A percentile compares a stretch with the other conserved stretches of the same genome.
Conservation (phyloP, 1,140 invertebrate genomes). For the Plutomurus gul region DNA sequence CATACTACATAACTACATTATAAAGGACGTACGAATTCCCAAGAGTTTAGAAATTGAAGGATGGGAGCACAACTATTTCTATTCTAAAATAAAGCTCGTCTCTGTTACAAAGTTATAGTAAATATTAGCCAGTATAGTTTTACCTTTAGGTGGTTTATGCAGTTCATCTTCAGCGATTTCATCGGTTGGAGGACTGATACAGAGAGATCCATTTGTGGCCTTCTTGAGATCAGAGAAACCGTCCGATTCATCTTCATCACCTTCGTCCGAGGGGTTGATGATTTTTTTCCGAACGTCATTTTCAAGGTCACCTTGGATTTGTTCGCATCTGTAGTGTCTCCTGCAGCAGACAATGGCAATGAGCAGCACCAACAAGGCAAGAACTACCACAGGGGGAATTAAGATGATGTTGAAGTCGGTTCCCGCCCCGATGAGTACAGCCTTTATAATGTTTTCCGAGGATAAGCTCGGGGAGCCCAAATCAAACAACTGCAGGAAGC, state of each 20-base stretch:
- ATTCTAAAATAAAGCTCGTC: background rate
- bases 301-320: constrained; percentile 84
- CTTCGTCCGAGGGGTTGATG: constrained; percentile 96
- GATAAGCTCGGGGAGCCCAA: constrained; percentile 72
- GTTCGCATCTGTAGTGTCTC: constrained; percentile 72
- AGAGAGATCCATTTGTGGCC: constrained; percentile 66
- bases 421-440: constrained; percentile 71
- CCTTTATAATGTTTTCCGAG: constrained; percentile 65
- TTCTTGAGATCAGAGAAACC: constrained; percentile 85
- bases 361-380: constrained; percentile 76
- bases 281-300: constrained; percentile 97
- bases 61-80: background rate
- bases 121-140: background rate
- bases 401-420: constrained; percentile 83
- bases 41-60: no score
- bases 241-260: constrained; percentile 88
- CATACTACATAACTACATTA: no score
- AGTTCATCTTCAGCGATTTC: constrained; percentile 57
- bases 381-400: constrained; percentile 78
- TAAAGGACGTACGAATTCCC: no score
- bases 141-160: constrained; percentile 35
- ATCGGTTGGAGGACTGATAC: constrained; percentile 58
- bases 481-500: constrained; percentile 69
- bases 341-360: constrained; percentile 84
- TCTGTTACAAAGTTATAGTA: background rate